phyloP scores from a whole-genome alignment of 2,888 invertebrate species.

The Heteromurus nitidus region DNA sequence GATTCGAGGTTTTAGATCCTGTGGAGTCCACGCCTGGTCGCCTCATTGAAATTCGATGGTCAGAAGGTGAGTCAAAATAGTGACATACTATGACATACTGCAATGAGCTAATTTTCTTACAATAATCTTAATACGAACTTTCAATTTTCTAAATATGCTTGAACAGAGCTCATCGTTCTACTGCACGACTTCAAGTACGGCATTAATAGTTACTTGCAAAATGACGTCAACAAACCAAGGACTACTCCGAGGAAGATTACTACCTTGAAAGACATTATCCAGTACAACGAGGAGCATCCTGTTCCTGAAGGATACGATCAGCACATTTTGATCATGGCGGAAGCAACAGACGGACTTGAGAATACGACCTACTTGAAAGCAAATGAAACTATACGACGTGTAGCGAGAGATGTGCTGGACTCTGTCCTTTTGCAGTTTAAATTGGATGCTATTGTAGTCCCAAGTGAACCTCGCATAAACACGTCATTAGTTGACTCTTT shows the following conservation, averaged over 20 bases:
- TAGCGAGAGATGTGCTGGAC: slow-evolving; percentile 27
- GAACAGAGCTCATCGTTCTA: slow-evolving; percentile 54
- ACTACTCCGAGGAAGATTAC: background rate
- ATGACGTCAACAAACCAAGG: slow-evolving; percentile 11
- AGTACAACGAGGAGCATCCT: slow-evolving; percentile 54
- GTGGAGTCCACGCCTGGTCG: background rate
- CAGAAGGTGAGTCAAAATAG: background rate
- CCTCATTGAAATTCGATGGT: background rate
- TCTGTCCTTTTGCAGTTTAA: slow-evolving; percentile 10
- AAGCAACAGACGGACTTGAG: slow-evolving; percentile 56
- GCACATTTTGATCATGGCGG: slow-evolving; percentile 31
- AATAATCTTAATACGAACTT: too few relatives aligned
- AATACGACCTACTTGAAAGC: slow-evolving; percentile 46
- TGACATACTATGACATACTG: too few relatives aligned
- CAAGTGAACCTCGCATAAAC: slow-evolving; percentile 33
- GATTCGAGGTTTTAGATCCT: slow-evolving; percentile 5
- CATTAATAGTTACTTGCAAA: slow-evolving; percentile 58
- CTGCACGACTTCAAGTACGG: slow-evolving; percentile 60
- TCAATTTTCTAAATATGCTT: too few relatives aligned
- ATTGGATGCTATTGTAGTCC: slow-evolving; percentile 48
- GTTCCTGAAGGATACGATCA: slow-evolving; percentile 52
- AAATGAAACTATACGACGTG: slow-evolving; percentile 21
- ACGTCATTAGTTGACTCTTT: background rate
- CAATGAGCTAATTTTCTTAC: too few relatives aligned
- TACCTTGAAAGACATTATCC: slow-evolving; percentile 54